Conservation (phyloP, 1,140 invertebrate genomes). For the Oppia nitens region DNA sequence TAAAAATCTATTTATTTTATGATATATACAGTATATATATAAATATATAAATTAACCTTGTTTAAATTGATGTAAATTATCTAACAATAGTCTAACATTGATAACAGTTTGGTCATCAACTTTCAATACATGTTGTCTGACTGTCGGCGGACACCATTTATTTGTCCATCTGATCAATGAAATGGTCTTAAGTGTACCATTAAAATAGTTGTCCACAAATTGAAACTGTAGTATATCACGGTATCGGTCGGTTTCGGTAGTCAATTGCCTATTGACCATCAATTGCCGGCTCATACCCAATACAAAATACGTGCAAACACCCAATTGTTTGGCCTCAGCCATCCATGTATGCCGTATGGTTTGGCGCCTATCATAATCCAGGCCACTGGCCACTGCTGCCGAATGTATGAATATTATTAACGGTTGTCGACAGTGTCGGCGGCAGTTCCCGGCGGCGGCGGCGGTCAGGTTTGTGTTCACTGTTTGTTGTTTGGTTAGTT, state of each 20-base stretch:
- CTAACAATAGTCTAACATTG: constrained; percentile 35
- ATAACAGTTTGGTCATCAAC: constrained; percentile 68
- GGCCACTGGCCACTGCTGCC: background rate
- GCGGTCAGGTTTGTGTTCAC: no score
- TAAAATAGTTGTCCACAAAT: constrained; percentile 26
- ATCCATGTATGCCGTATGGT: constrained; percentile 67
- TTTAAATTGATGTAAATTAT: constrained; percentile 5
- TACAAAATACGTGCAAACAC: constrained; percentile 15
- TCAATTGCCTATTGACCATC: constrained; percentile 8
- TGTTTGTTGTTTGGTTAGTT: no score
- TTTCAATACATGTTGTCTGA: constrained; percentile 58
- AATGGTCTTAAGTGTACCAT: constrained; percentile 25
- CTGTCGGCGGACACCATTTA: constrained; percentile 39
- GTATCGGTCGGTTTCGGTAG: constrained; percentile 15
- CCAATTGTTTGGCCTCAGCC: constrained; percentile 8
- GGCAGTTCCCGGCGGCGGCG: no score
- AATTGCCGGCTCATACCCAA: constrained; percentile 11
- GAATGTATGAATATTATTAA: background rate
- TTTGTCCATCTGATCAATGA: constrained; percentile 33
- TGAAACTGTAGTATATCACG: constrained; percentile 20
- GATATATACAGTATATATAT: no score
- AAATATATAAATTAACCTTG: no score
- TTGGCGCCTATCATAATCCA: background rate
- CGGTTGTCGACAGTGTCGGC: no score
- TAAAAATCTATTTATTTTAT: no score